A percentile compares a stretch with the other conserved stretches of the same genome.
Conservation (phyloP, 2,797 vertebrate species). For the Etheostoma nigrum region DNA sequence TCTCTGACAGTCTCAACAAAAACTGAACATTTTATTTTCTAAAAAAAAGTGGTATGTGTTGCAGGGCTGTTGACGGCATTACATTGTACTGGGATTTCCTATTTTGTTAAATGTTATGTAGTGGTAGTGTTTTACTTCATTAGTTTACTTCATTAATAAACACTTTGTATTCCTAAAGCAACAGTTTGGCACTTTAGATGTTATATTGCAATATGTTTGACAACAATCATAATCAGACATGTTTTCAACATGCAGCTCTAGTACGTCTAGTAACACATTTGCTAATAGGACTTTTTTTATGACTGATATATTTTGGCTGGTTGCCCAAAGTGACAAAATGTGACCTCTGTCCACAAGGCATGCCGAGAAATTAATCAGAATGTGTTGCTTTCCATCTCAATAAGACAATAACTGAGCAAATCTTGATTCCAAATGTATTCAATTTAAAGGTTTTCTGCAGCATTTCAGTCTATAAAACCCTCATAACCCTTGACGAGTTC, state of each 20-base stretch:
- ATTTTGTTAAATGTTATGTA: not conserved
- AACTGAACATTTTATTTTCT: conserved; percentile 46
- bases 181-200: not conserved
- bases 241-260: conserved; percentile 11
- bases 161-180: not conserved
- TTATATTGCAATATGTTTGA: conserved; percentile 14
- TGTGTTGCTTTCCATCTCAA: conserved; percentile 14
- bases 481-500: conserved; percentile 26
- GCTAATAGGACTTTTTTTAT: conserved; percentile 26
- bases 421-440: conserved; percentile 16
- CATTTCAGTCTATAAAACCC: conserved; percentile 3
- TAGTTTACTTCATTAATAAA: conserved; percentile 9
- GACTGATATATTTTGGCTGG: conserved; percentile 17
- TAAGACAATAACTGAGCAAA: conserved; percentile 18
- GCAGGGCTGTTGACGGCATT: conserved; percentile 1
- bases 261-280: conserved; percentile 14
- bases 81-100: not conserved
- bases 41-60: conserved; percentile 23
- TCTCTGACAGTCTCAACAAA: conserved; percentile 64
- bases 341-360: conserved; percentile 8
- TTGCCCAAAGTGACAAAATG: conserved; percentile 25
- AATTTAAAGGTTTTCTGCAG: conserved; percentile 1
- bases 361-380: conserved; percentile 18
- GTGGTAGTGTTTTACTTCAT: not conserved
- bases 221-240: conserved; percentile 11